phyloP scores from a whole-genome alignment of 2,888 invertebrate genomes.

The Euzophera pinguis region DNA sequence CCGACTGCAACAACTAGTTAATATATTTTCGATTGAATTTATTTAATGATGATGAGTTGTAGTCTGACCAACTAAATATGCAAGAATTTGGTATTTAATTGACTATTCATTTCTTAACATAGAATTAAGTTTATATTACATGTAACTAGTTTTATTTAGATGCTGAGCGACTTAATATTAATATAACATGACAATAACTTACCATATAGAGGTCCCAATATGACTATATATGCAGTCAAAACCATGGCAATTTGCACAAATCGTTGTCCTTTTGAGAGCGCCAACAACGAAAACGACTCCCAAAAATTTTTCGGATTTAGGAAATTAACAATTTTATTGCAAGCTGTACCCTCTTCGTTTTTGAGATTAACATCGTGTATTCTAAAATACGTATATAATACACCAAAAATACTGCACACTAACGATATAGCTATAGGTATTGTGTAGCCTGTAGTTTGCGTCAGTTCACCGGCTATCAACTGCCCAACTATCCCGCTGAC shows the following conservation, averaged over 20 bases:
- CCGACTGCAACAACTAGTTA: too few species aligned
- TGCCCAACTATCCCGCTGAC: conserved; percentile 72
- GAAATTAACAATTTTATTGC: conserved; percentile 44
- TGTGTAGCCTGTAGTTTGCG: conserved; percentile 63
- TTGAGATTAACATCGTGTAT: conserved; percentile 54
- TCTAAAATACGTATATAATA: conserved; percentile 53
- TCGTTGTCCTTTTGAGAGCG: conserved; percentile 41
- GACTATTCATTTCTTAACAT: too few species aligned
- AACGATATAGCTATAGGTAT: conserved; percentile 60
- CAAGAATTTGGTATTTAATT: too few species aligned
- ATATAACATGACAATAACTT: too few species aligned
- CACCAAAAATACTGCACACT: conserved; percentile 48
- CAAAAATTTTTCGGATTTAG: conserved; percentile 58
- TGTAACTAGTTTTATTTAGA: too few species aligned
- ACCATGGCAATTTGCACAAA: conserved; percentile 52
- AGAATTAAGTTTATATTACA: too few species aligned
- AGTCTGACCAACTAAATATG: too few species aligned
- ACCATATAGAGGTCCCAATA: conserved; percentile 69
- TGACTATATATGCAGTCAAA: conserved; percentile 59
- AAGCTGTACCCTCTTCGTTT: conserved; percentile 40
- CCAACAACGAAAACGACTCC: conserved; percentile 61
- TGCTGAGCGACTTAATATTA: too few species aligned
- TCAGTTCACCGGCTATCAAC: conserved; percentile 72
- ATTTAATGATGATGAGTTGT: too few species aligned
- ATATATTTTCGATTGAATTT: neutral